Conservation (phyloP, 2,113 vertebrate genomes). For the Rhodinocichla rosea region DNA sequence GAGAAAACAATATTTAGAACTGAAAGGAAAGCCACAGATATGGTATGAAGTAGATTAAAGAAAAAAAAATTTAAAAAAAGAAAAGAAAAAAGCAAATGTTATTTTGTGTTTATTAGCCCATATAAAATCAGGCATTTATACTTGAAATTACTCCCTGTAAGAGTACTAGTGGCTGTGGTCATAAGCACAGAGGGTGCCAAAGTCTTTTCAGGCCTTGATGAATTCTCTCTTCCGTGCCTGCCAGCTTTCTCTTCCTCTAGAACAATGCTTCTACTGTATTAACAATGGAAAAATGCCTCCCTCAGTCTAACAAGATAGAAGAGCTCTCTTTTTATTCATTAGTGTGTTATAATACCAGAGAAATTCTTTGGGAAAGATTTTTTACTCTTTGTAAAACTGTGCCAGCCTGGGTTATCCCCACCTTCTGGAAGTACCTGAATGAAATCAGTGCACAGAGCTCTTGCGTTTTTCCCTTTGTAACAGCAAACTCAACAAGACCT, state of each 20-base stretch:
- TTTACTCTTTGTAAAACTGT: accelerated
- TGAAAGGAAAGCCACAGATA: neutral
- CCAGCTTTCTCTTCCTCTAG: neutral
- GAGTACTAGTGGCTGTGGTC: neutral
- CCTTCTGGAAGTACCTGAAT: neutral
- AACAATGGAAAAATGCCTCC: neutral
- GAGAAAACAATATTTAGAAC: neutral
- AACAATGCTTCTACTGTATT: neutral
- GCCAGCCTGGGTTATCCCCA: neutral
- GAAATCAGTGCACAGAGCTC: neutral
- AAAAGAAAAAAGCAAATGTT: neutral
- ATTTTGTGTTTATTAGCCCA: neutral
- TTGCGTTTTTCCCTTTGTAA: neutral
- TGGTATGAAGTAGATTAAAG: neutral
- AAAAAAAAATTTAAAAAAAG: too few relatives aligned
- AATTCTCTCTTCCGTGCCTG: neutral
- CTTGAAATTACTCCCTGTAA: neutral
- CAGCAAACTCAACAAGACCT: neutral
- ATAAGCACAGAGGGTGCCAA: neutral
- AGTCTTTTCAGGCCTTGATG: neutral
- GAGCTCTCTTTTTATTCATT: neutral
- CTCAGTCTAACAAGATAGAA: neutral
- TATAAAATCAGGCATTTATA: neutral
- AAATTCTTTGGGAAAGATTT: neutral
- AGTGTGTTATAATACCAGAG: neutral